Conservation (phyloP, 2,888 invertebrate genomes). For the Sceliomorpha sp. region DNA sequence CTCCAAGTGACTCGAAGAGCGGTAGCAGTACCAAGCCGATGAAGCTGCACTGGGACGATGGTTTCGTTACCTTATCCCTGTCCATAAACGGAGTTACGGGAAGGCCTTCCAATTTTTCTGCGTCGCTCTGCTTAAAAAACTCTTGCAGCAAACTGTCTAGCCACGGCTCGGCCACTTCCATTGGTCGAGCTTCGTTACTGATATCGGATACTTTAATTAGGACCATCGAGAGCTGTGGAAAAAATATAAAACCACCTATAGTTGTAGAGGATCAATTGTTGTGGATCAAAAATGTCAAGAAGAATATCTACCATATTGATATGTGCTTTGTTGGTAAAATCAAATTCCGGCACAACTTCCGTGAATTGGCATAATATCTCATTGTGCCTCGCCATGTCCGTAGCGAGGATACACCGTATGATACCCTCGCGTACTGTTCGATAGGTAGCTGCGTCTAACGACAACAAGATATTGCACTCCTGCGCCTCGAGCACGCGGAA, state of each 20-base stretch:
- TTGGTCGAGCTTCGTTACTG: slow-evolving; percentile 90
- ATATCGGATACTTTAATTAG: slow-evolving; percentile 92
- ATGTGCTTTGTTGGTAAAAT: slow-evolving; percentile 86
- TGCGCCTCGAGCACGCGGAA: slow-evolving; percentile 89
- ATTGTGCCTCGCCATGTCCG: slow-evolving; percentile 90
- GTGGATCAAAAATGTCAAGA: no score
- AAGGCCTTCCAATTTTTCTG: slow-evolving; percentile 89
- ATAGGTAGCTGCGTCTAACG: slow-evolving; percentile 84
- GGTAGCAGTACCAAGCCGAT: slow-evolving; percentile 90
- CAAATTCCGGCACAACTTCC: slow-evolving; percentile 85
- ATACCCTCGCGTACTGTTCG: slow-evolving; percentile 88
- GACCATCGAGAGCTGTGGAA: slow-evolving; percentile 86
- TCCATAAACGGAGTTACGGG: slow-evolving; percentile 94
- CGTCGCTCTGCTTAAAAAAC: slow-evolving; percentile 90
- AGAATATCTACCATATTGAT: slow-evolving; percentile 88
- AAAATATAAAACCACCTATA: slow-evolving; percentile 86
- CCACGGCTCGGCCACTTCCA: slow-evolving; percentile 92
- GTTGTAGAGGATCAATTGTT: slow-evolving; percentile 78
- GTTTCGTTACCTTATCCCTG: slow-evolving; percentile 90
- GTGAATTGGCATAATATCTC: slow-evolving; percentile 88
- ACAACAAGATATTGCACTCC: slow-evolving; percentile 89
- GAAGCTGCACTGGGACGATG: slow-evolving; percentile 91
- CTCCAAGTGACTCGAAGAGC: slow-evolving; percentile 89
- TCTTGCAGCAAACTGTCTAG: slow-evolving; percentile 87
- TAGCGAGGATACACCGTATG: slow-evolving; percentile 88